A percentile compares a stretch with the other conserved stretches of the same genome.
Conservation (phyloP, 2,113 vertebrate genomes). For the Sphyrna mokarran region DNA sequence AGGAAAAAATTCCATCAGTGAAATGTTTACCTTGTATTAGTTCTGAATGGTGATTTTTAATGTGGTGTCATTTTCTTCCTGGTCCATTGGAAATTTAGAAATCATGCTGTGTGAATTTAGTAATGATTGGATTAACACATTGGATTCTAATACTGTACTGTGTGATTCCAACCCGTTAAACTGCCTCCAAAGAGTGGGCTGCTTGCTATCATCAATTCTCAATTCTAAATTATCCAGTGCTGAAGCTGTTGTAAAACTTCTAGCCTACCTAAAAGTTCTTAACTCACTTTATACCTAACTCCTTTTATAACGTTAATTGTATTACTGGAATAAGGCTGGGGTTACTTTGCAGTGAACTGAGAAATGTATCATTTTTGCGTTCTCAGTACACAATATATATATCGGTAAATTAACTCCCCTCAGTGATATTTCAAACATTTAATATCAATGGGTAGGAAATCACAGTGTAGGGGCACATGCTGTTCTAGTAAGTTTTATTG, state of each 20-base stretch:
- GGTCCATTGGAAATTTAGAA: not conserved
- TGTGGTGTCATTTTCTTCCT: not conserved
- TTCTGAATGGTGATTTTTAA: not conserved
- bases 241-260: not conserved
- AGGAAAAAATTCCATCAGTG: not conserved
- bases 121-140: not conserved
- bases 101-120: not conserved
- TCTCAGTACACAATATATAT: not conserved
- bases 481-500: not conserved
- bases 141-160: not conserved
- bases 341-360: not conserved
- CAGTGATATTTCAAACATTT: not conserved
- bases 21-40: not conserved
- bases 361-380: not conserved
- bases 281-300: not conserved
- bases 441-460: not conserved
- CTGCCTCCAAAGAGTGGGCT: not conserved
- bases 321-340: not conserved
- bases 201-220: not conserved
- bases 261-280: not conserved
- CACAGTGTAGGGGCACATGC: not conserved
- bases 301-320: not conserved
- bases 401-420: not conserved
- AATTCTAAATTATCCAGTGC: conserved; percentile 16
- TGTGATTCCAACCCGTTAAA: conserved; percentile 26